phyloP scores from a whole-genome alignment of 2,888 invertebrate species.

The Urechis unicinctus region DNA sequence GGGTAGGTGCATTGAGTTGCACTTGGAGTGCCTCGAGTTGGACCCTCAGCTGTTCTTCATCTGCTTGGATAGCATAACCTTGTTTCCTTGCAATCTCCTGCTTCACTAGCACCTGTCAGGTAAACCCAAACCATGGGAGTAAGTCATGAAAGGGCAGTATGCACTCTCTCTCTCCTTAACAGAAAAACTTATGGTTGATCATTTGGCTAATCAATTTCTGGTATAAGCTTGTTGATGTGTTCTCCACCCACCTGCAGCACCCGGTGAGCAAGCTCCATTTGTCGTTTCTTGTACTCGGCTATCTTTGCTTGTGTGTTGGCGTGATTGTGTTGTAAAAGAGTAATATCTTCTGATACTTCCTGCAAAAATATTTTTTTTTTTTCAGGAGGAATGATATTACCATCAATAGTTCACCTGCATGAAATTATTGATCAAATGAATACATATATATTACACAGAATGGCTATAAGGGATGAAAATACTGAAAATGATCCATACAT shows the following conservation, averaged over 20 bases:
- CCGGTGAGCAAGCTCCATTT: slow-evolving; percentile 75
- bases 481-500: slow-evolving; percentile 53
- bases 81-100: slow-evolving; percentile 84
- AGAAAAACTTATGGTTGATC: not conserved
- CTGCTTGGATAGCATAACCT: slow-evolving; percentile 78
- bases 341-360: slow-evolving; percentile 68
- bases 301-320: slow-evolving; percentile 73
- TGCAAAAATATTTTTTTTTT: slow-evolving; percentile 18
- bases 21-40: slow-evolving; percentile 79
- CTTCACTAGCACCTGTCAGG: slow-evolving; percentile 68
- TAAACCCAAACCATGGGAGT: not conserved
- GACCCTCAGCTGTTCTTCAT: slow-evolving; percentile 82
- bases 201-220: not conserved
- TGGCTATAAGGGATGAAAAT: no score
- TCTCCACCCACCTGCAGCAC: slow-evolving; percentile 79
- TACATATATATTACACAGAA: no score
- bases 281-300: slow-evolving; percentile 72
- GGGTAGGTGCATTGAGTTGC: slow-evolving; percentile 83
- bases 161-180: not conserved
- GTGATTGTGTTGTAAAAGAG: slow-evolving; percentile 72
- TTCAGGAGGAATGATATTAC: not conserved
- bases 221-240: no score
- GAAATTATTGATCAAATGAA: no score
- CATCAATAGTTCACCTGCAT: not conserved
- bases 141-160: not conserved